A percentile compares a stretch with the other conserved stretches of the same genome.
Conservation (phyloP, 1,140 invertebrate genomes). For the Cydia strobilella region DNA sequence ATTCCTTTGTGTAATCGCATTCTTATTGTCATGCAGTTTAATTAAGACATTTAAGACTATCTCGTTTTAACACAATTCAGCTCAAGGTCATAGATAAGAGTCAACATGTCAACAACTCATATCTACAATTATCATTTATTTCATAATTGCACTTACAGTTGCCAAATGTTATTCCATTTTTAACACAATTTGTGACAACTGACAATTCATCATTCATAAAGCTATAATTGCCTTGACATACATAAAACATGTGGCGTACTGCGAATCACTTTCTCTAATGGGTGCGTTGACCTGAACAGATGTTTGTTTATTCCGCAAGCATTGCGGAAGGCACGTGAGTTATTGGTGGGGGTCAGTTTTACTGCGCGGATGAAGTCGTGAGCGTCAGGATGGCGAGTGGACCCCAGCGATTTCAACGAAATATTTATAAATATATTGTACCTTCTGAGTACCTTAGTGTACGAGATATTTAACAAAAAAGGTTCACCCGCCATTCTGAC, state of each 20-base stretch:
- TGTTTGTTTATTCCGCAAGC: background rate
- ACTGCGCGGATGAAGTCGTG: background rate
- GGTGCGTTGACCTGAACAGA: background rate
- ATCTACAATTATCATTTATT: background rate
- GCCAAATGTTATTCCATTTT: constrained; percentile 2
- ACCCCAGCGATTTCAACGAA: too few relatives aligned
- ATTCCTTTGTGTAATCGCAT: background rate
- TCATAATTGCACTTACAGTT: background rate
- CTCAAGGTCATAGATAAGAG: constrained; percentile 44
- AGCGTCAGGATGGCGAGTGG: too few relatives aligned
- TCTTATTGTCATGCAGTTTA: background rate
- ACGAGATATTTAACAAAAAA: too few relatives aligned
- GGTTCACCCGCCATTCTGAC: too few relatives aligned
- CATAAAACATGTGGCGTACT: constrained; percentile 27
- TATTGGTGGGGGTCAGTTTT: background rate
- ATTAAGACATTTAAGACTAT: constrained; percentile 6
- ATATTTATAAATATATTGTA: too few relatives aligned
- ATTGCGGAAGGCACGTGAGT: background rate
- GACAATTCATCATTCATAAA: constrained; percentile 27
- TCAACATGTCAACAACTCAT: background rate
- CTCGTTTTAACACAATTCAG: constrained; percentile 37
- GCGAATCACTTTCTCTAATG: constrained; percentile 17
- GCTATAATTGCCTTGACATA: background rate
- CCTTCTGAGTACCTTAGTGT: too few relatives aligned
- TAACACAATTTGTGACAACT: background rate